A percentile compares a stretch with the other conserved stretches of the same genome.
Evolutionary conservation across 1,140 invertebrate genomes (phyloP).

Genomic region (Trigoniulus corallinus): DNA sequence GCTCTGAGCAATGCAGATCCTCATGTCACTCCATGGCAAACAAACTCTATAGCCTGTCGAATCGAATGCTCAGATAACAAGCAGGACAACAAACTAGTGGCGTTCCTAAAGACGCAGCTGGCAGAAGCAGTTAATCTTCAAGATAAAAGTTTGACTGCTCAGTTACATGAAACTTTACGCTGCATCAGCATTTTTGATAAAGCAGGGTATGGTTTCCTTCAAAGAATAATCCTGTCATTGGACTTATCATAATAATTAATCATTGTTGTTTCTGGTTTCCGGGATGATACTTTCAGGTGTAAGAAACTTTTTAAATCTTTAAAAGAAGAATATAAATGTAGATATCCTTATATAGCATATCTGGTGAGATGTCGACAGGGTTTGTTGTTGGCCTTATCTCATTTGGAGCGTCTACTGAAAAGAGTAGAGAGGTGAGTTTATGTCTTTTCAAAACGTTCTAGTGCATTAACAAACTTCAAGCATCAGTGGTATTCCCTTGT

Average conservation of each 20-base stretch:
- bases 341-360: slow-evolving; percentile 70
- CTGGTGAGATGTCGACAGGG: slow-evolving; percentile 65
- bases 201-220: slow-evolving; percentile 43
- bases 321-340: slow-evolving; percentile 56
- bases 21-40: neutral
- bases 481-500: no score
- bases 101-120: slow-evolving; percentile 57
- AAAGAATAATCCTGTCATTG: no score
- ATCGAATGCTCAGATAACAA: slow-evolving; percentile 10
- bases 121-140: slow-evolving; percentile 76
- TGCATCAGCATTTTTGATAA: slow-evolving; percentile 58
- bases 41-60: neutral
- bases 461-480: neutral
- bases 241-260: neutral
- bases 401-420: slow-evolving; percentile 44
- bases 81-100: slow-evolving; percentile 46
- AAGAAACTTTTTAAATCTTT: slow-evolving; percentile 58
- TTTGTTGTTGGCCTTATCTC: slow-evolving; percentile 57
- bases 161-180: slow-evolving; percentile 69
- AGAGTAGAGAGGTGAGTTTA: slow-evolving; percentile 27
- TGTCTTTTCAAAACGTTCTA: neutral
- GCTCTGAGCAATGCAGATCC: slow-evolving; percentile 73
- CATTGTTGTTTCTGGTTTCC: neutral
- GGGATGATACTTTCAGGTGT: slow-evolving; percentile 31
- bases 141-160: slow-evolving; percentile 60